Percentiles rank a stretch among this genome's conserved stretches.
phyloP scores from a whole-genome alignment of 2,888 invertebrate species.

The Hemicrepidius hirtus region DNA sequence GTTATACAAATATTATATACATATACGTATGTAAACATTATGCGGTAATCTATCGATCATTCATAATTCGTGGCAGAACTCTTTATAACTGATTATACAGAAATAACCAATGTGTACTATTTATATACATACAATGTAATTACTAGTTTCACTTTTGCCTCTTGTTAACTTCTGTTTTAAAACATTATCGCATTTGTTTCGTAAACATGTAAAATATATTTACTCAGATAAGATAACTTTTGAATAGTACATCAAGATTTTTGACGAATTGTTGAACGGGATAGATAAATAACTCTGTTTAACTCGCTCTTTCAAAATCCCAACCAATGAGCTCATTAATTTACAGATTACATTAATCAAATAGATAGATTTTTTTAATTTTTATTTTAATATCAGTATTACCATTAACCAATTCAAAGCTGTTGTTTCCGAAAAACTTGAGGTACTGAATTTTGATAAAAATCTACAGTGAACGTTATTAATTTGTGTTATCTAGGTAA shows the following conservation, averaged over 20 bases:
- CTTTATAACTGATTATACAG: slow-evolving; percentile 20
- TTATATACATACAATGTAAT: slow-evolving; percentile 24
- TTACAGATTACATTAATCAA: neutral
- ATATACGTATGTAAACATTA: neutral
- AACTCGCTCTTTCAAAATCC: neutral
- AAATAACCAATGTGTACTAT: slow-evolving; percentile 13
- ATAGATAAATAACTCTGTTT: slow-evolving; percentile 34
- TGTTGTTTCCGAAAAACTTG: too few relatives aligned
- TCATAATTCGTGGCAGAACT: slow-evolving; percentile 8
- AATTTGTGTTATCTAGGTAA: too few relatives aligned
- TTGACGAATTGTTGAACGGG: slow-evolving; percentile 45
- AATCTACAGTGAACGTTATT: too few relatives aligned
- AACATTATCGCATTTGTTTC: slow-evolving; percentile 51
- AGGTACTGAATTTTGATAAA: too few relatives aligned
- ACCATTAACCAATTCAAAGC: too few relatives aligned
- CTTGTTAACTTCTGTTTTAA: slow-evolving; percentile 49
- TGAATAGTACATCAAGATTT: slow-evolving; percentile 55
- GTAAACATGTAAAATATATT: slow-evolving; percentile 55
- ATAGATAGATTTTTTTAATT: too few relatives aligned
- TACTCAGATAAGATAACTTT: slow-evolving; percentile 55
- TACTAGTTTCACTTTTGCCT: slow-evolving; percentile 32
- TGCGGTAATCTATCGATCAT: slow-evolving; percentile 21
- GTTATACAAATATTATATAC: neutral
- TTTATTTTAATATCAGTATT: too few relatives aligned
- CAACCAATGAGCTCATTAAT: neutral